phyloP scores from a whole-genome alignment of 2,888 invertebrate species.

The Eledone cirrhosa region DNA sequence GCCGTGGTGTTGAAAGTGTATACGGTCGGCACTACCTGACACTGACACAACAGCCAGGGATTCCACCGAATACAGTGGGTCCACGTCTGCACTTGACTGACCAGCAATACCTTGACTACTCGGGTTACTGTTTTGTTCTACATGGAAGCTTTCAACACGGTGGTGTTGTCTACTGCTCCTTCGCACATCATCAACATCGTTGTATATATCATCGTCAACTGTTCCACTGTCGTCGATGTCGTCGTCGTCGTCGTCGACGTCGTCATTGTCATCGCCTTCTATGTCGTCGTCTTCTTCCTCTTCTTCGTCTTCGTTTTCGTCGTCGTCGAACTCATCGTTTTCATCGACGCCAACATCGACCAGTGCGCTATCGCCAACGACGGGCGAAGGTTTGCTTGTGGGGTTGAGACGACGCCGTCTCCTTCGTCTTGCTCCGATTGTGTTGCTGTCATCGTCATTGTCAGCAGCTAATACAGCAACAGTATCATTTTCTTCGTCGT shows the following conservation, averaged over 20 bases:
- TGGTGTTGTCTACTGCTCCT: neutral
- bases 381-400: too few species aligned
- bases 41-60: conserved; percentile 4
- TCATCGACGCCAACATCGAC: neutral
- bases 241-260: neutral
- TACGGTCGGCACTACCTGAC: conserved; percentile 11
- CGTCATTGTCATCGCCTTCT: neutral
- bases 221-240: neutral
- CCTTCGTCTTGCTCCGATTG: too few species aligned
- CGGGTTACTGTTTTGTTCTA: too few species aligned
- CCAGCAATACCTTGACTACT: too few species aligned
- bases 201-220: neutral
- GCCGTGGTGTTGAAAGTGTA: conserved; percentile 8
- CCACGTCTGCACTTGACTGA: neutral
- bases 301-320: neutral
- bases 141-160: too few species aligned
- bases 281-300: neutral
- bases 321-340: neutral
- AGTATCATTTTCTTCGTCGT: too few species aligned
- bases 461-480: too few species aligned
- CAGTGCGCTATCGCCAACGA: too few species aligned
- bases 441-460: too few species aligned
- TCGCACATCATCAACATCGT: neutral
- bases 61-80: neutral
- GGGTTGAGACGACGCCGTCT: too few species aligned